phyloP scores from a whole-genome alignment of 1,140 invertebrate genomes.

The Liolophura sinensis region DNA sequence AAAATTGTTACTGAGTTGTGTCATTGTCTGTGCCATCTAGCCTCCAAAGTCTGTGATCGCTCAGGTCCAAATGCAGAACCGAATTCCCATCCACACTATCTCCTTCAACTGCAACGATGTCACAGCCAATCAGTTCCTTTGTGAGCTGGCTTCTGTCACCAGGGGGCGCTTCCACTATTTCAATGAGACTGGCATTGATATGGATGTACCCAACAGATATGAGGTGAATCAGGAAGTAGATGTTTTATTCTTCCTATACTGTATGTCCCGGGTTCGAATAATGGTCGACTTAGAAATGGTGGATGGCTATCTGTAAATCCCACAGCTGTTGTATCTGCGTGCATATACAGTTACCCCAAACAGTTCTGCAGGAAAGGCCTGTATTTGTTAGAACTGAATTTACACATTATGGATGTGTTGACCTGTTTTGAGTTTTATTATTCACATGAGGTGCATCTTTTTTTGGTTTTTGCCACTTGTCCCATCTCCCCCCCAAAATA shows the following conservation, averaged over 20 bases:
- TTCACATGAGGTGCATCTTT: no score
- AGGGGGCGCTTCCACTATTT: conserved; percentile 57
- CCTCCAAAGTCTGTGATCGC: conserved; percentile 57
- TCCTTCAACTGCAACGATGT: conserved; percentile 59
- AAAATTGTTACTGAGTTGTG: not conserved
- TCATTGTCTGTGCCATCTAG: conserved; percentile 28
- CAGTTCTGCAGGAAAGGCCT: no score
- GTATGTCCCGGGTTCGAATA: no score
- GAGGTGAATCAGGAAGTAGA: not conserved
- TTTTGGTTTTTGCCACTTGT: no score
- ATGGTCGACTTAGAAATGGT: no score
- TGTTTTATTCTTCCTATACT: not conserved
- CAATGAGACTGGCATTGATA: conserved; percentile 45
- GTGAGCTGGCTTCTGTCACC: conserved; percentile 50
- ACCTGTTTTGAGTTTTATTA: no score
- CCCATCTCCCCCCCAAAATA: no score
- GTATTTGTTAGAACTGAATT: no score
- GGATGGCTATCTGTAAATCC: no score
- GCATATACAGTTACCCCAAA: no score
- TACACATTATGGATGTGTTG: no score
- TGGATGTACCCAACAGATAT: conserved; percentile 10
- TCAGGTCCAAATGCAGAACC: conserved; percentile 53
- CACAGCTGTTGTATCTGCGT: no score
- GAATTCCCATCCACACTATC: conserved; percentile 57
- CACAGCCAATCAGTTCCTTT: conserved; percentile 58